A percentile compares a stretch with the other conserved stretches of the same genome.
These are phyloP conservation scores for Poecilia gillii DNA, from an alignment of 2,797 vertebrate genomes.

Conservation along the genomic window DNA sequence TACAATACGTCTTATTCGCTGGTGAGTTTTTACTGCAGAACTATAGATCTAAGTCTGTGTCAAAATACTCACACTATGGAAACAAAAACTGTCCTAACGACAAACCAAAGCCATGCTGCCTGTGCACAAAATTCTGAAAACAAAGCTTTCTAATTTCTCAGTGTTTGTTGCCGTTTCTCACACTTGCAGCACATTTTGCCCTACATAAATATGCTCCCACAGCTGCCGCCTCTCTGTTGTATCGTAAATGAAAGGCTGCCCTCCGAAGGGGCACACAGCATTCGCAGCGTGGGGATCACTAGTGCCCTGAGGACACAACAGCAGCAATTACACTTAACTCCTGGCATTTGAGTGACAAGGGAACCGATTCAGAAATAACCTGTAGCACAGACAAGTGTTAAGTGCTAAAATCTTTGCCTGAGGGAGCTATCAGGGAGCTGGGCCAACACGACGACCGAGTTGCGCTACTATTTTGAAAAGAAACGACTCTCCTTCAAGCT, in stretches of 20 bases:
- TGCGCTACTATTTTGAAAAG: conserved; percentile 39
- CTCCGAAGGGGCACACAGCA: conserved; percentile 30
- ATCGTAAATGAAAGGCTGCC: conserved; percentile 24
- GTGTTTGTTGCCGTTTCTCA: conserved; percentile 2
- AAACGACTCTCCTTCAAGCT: conserved; percentile 30
- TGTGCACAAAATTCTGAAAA: neutral
- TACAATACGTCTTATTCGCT: neutral
- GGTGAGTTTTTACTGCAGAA: conserved; percentile 10
- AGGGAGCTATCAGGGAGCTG: conserved; percentile 34
- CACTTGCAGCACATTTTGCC: conserved; percentile 2
- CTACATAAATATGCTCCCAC: conserved; percentile 24
- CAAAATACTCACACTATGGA: conserved; percentile 4
- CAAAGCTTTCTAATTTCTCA: neutral
- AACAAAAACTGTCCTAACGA: neutral
- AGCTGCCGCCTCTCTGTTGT: conserved; percentile 17
- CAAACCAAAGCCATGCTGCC: neutral
- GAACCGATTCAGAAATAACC: conserved; percentile 64
- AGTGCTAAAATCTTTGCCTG: conserved; percentile 53
- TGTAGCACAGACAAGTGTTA: conserved; percentile 40
- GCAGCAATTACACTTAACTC: conserved; percentile 61
- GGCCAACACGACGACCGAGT: conserved; percentile 40
- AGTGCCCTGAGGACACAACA: conserved; percentile 51
- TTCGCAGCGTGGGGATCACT: conserved; percentile 16
- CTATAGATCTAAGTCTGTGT: neutral
- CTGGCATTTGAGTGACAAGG: conserved; percentile 58